A percentile compares a stretch with the other conserved stretches of the same genome.
These are phyloP conservation scores for Lagopus leucura DNA, from an alignment of 2,113 vertebrate species.

Conservation along the genomic window DNA sequence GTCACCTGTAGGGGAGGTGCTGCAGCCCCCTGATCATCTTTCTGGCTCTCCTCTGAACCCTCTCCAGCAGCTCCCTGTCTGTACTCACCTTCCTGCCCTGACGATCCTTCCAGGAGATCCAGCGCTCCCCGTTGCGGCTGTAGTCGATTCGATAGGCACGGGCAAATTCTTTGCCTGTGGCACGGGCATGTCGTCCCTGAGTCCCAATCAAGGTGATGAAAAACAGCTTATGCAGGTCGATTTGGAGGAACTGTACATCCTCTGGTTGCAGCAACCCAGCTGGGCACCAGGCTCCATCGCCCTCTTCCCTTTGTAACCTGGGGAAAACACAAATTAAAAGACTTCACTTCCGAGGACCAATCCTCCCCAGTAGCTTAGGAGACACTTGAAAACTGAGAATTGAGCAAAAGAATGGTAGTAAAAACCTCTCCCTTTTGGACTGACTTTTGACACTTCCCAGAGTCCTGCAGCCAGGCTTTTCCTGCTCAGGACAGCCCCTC, in stretches of 20 bases:
- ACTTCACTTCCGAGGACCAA: not conserved
- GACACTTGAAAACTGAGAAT: accelerated
- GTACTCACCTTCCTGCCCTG: conserved; percentile 78
- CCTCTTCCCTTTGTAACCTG: conserved; percentile 88
- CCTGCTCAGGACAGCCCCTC: not conserved
- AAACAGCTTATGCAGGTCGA: conserved; percentile 85
- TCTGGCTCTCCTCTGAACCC: too few species aligned
- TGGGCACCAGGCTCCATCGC: conserved; percentile 93
- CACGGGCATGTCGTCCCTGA: conserved; percentile 87
- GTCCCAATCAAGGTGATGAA: conserved; percentile 91
- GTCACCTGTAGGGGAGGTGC: too few species aligned
- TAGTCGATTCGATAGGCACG: conserved; percentile 87
- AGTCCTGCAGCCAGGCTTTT: not conserved
- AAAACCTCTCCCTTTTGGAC: not conserved
- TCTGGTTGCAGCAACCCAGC: conserved; percentile 83
- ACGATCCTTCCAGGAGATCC: conserved; percentile 88
- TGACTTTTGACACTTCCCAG: not conserved
- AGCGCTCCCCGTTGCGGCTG: conserved; percentile 85
- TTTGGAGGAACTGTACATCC: conserved; percentile 89
- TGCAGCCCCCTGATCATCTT: too few species aligned
- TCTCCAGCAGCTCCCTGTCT: too few species aligned
- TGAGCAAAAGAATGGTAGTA: not conserved
- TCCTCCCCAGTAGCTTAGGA: not conserved
- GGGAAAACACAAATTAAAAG: accelerated
- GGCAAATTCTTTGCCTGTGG: conserved; percentile 88